Percentiles rank a stretch among this genome's conserved stretches.
Evolutionary conservation across 2,888 invertebrate species (phyloP).

Genomic region (Cosmopolites sordidus): DNA sequence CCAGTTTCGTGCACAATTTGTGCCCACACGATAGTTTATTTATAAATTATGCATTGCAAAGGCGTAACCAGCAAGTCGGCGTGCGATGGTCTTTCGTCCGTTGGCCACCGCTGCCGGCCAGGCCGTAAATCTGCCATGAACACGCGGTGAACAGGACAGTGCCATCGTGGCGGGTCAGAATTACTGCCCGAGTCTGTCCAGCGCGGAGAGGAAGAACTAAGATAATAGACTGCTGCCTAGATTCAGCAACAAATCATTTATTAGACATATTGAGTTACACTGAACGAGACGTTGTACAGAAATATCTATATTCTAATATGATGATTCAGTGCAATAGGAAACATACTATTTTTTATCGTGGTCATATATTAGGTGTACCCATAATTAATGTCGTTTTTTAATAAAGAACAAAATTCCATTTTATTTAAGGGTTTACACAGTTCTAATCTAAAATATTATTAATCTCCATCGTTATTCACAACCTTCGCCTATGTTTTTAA

Average conservation of each 20-base stretch:
- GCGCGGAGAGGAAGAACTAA: slow-evolving; percentile 1
- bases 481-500: no score
- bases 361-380: no score
- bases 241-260: not conserved
- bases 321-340: no score
- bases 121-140: slow-evolving; percentile 10
- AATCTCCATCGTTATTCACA: no score
- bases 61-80: slow-evolving; percentile 8
- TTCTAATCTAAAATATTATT: no score
- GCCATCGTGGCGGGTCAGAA: slow-evolving; percentile 7
- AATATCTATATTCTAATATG: no score
- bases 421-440: no score
- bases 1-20: slow-evolving; percentile 6
- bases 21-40: not conserved
- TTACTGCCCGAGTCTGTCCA: slow-evolving; percentile 10
- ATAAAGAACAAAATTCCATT: no score
- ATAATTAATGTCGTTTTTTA: no score
- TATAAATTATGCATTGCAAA: slow-evolving; percentile 13
- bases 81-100: slow-evolving; percentile 9
- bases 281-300: no score
- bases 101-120: slow-evolving; percentile 1
- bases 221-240: slow-evolving; percentile 1
- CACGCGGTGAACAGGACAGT: slow-evolving; percentile 6
- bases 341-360: no score
- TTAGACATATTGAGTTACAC: no score